Percentiles rank a stretch among this genome's conserved stretches.
Evolutionary conservation across 2,113 vertebrate species (phyloP).

Genomic region (Bubo bubo): DNA sequence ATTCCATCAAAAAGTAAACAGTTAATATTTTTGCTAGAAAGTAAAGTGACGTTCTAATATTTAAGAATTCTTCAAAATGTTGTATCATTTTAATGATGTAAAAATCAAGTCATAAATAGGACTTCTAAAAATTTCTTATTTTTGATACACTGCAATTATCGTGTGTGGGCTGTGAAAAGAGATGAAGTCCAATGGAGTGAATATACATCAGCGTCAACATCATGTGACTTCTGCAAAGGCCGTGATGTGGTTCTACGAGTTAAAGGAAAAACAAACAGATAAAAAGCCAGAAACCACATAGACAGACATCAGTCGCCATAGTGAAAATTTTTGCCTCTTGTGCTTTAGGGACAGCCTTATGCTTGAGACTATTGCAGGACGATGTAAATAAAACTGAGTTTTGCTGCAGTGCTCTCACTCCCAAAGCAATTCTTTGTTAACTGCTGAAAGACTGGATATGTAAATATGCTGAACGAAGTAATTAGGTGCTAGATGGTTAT

Average conservation of each 20-base stretch:
- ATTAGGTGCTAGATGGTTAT: neutral
- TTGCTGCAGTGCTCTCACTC: neutral
- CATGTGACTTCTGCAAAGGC: conserved; percentile 99
- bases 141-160: conserved; percentile 78
- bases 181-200: conserved; percentile 94
- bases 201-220: conserved; percentile 86
- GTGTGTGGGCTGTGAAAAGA: conserved; percentile 87
- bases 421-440: neutral
- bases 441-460: neutral
- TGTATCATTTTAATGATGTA: conserved; percentile 67
- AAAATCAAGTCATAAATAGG: conserved; percentile 74
- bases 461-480: neutral
- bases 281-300: conserved; percentile 47
- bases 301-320: neutral
- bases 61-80: conserved; percentile 69
- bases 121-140: conserved; percentile 63
- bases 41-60: conserved; percentile 64
- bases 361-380: neutral
- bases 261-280: conserved; percentile 61
- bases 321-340: neutral
- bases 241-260: conserved; percentile 92
- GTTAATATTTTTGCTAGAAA: conserved; percentile 63
- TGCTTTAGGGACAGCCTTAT: neutral
- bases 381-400: neutral
- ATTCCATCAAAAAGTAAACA: conserved; percentile 49